Base-by-base conservation (phyloP, 2,113 vertebrate species). In the Campylomormyrus numenius region DNA sequence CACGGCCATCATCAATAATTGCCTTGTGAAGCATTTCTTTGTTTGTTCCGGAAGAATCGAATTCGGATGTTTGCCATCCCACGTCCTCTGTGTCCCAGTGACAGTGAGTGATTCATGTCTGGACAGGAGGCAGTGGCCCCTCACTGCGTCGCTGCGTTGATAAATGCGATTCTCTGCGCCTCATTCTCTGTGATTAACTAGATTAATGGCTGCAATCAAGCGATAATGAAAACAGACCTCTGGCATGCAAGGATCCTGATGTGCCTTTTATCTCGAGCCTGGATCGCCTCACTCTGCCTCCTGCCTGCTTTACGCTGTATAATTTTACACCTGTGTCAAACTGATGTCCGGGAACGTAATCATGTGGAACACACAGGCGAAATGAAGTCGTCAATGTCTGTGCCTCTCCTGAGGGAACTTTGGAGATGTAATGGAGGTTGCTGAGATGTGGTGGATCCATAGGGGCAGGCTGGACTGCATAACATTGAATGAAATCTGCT, bases 151-250 rank as follows among this genome's bases (percentile, higher is more conserved):
- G 46, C 11, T 58, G 80, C 2, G 21, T 46, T 88, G 87, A 90
- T 90, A 50, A 88, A 88, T 88, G 86, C 15, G 66, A 52, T 77
- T 39, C 85, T 39, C 62, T 42, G 85, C 42, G 86, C 62, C 45
- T 90, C 56, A 35, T 49, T 90, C 87, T 42, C 87, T 80, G 49
- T 90, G 90, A 83, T 88, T 88, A 90, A 90, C 49, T 84, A 88
- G 90, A 90, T 90, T 90, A 83, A 90, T 90, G 86, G 49, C 86
- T 50, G 77, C 86, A 88, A 90, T 90, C 86, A 90, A 17, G 31
- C 35, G 19, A 83, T 88, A 48, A 89, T 56, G 58, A 53, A 84
- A 89, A 88, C 48, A 90, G 74, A 88, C 48, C 66, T 45, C 50
- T 21, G 19, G 31, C 49, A 83, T 15, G 42, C 52, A 46, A 85